Evolutionary conservation across 1,140 invertebrate species (phyloP).

Genomic region (Orius laevigatus): DNA sequence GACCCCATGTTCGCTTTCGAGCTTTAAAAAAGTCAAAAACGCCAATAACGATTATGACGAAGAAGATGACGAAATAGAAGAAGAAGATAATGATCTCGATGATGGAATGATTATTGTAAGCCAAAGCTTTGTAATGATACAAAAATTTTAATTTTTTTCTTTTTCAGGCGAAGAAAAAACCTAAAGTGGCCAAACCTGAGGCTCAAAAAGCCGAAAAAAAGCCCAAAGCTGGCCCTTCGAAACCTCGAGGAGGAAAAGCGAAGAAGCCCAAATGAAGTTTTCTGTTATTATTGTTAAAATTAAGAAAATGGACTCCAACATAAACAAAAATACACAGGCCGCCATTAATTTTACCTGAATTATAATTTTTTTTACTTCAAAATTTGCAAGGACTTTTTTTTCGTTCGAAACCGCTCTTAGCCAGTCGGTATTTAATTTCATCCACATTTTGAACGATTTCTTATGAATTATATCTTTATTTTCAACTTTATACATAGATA

Average conservation of each 20-base stretch:
- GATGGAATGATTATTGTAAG: slow-evolving; percentile 67
- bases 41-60: slow-evolving; percentile 26
- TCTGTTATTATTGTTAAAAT: background rate
- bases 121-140: no score
- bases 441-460: no score
- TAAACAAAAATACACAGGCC: no score
- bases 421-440: no score
- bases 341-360: no score
- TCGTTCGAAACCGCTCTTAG: no score
- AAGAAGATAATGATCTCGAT: slow-evolving; percentile 44
- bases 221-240: background rate
- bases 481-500: no score
- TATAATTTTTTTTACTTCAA: background rate
- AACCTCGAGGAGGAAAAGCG: slow-evolving; percentile 3
- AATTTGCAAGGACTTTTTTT: background rate
- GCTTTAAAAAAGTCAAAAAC: slow-evolving; percentile 29
- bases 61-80: slow-evolving; percentile 29
- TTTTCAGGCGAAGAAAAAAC: slow-evolving; percentile 8
- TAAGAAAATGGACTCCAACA: no score
- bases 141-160: background rate
- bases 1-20: slow-evolving; percentile 46
- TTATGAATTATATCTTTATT: no score
- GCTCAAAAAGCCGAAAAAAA: slow-evolving; percentile 2
- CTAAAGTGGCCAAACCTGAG: slow-evolving; percentile 1
- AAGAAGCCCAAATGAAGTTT: background rate